phyloP scores from a whole-genome alignment of 2,113 vertebrate species.

The Mormyrus lacerda region DNA sequence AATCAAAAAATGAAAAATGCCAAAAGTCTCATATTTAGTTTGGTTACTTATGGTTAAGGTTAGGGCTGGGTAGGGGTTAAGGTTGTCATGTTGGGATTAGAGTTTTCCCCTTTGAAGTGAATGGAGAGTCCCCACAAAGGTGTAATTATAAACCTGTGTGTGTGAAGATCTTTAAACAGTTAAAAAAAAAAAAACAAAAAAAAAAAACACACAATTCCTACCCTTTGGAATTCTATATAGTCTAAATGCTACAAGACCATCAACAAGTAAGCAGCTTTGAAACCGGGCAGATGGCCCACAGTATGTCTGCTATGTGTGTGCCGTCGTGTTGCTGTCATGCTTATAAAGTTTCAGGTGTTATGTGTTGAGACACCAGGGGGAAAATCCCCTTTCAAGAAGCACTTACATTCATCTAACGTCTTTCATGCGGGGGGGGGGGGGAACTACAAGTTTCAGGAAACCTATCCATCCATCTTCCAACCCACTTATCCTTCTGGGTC shows the following conservation, averaged over 20 bases:
- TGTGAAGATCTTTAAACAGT: not conserved
- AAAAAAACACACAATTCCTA: not conserved
- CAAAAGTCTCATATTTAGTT: too few species aligned
- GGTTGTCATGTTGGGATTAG: too few species aligned
- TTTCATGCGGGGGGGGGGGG: too few species aligned
- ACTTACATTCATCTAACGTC: not conserved
- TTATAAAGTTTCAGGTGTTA: not conserved
- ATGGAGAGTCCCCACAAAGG: too few species aligned
- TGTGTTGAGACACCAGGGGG: not conserved
- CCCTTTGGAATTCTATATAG: not conserved
- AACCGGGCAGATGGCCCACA: not conserved
- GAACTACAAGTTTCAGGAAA: not conserved
- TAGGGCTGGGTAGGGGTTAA: too few species aligned
- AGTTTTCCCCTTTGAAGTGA: too few species aligned
- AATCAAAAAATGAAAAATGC: too few species aligned
- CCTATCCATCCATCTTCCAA: too few species aligned
- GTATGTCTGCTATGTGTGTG: not conserved
- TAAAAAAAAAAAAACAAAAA: too few species aligned
- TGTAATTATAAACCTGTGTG: not conserved
- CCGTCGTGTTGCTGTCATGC: not conserved
- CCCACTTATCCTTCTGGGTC: too few species aligned
- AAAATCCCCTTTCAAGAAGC: not conserved
- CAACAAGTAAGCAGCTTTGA: not conserved
- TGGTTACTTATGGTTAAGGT: too few species aligned
- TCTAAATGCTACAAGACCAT: not conserved